phyloP scores from a whole-genome alignment of 2,797 vertebrate species.

The Silurus lanzhouensis region DNA sequence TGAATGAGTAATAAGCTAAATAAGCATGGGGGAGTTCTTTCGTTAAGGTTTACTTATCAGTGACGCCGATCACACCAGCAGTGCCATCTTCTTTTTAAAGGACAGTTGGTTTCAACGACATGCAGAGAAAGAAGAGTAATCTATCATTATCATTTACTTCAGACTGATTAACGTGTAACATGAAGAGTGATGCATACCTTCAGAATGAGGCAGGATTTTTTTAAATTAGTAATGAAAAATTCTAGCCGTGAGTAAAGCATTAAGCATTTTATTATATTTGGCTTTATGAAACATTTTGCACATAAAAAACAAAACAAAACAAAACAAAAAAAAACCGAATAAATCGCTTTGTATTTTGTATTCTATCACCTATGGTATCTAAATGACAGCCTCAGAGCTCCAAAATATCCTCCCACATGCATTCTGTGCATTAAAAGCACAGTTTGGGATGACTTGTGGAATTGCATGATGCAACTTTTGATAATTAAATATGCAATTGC shows the following conservation, averaged over 20 bases:
- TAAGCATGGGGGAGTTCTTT: conserved; percentile 41
- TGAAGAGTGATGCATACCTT: neutral
- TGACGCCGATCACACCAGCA: conserved; percentile 41
- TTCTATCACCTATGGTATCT: too few species aligned
- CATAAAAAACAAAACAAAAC: neutral
- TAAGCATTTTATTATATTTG: neutral
- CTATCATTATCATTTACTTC: neutral
- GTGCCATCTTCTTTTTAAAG: conserved; percentile 3
- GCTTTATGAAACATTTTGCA: neutral
- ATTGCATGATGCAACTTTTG: neutral
- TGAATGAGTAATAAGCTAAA: conserved; percentile 55
- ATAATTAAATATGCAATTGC: neutral
- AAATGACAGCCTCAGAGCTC: neutral
- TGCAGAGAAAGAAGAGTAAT: neutral
- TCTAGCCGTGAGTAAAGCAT: neutral
- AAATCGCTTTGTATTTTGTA: too few species aligned
- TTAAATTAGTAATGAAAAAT: neutral
- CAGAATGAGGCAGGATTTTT: neutral
- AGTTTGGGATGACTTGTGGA: neutral
- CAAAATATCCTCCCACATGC: neutral
- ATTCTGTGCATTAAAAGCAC: neutral
- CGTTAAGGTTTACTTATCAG: conserved; percentile 36
- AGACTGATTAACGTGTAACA: conserved; percentile 11
- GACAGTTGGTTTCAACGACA: neutral
- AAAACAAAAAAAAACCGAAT: neutral